phyloP scores from a whole-genome alignment of 92 coral and sea anemone genomes.

The Paramuricea clavata region DNA sequence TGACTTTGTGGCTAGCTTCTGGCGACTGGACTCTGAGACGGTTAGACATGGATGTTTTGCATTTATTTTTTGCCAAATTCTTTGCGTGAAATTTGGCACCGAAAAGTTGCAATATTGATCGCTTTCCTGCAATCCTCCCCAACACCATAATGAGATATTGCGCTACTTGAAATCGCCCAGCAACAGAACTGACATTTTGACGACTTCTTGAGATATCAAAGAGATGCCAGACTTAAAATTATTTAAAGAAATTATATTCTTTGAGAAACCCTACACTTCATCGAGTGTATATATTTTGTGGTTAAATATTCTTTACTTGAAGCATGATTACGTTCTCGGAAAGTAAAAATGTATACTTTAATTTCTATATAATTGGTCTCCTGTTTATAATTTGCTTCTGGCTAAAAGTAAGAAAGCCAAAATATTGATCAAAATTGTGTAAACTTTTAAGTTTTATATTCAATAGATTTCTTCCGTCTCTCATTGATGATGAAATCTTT shows the following conservation, averaged over 20 bases:
- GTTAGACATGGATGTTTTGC: background rate
- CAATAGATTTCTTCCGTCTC: background rate
- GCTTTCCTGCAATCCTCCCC: constrained; percentile 14
- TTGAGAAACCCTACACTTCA: background rate
- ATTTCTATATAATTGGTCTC: background rate
- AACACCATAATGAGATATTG: constrained; percentile 32
- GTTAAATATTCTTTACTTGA: background rate
- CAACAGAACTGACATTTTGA: background rate
- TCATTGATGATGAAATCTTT: background rate
- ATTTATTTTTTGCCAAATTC: background rate
- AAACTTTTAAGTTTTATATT: background rate
- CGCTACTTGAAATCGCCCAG: constrained; percentile 11
- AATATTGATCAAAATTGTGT: background rate
- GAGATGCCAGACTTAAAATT: background rate
- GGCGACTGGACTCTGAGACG: background rate
- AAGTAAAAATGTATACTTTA: background rate
- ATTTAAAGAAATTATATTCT: background rate
- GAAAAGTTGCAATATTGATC: constrained; percentile 29
- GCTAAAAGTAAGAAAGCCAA: background rate
- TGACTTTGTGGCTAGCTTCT: too few relatives aligned
- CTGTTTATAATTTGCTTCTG: background rate
- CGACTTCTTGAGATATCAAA: constrained; percentile 18
- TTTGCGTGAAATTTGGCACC: constrained; percentile 39
- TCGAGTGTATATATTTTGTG: background rate
- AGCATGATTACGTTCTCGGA: background rate